phyloP scores from a whole-genome alignment of 2,888 invertebrate genomes.

The Drosophila limbata region DNA sequence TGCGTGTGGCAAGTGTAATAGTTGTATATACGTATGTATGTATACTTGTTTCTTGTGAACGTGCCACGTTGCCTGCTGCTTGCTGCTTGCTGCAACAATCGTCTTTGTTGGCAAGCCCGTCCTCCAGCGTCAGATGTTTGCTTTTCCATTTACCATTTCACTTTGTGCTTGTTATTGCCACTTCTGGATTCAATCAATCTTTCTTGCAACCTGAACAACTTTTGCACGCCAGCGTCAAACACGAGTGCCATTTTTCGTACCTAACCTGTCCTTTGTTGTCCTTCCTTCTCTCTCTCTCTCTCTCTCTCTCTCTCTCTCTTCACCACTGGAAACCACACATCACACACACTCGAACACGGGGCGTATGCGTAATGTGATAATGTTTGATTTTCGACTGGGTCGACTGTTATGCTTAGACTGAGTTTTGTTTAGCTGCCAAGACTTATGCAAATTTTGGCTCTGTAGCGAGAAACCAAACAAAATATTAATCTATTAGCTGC shows the following conservation, averaged over 20 bases:
- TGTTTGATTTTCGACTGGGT: conserved; percentile 53
- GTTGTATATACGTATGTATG: conserved; percentile 41
- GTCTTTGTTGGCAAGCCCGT: conserved; percentile 5
- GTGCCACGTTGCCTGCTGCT: conserved; percentile 42
- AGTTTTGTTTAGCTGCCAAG: neutral
- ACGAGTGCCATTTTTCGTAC: conserved; percentile 47
- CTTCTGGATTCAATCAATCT: conserved; percentile 80
- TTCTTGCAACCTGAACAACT: conserved; percentile 58
- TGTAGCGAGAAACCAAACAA: conserved; percentile 48
- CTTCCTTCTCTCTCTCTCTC: neutral
- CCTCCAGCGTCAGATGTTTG: conserved; percentile 57
- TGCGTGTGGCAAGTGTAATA: conserved; percentile 67
- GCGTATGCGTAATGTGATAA: conserved; percentile 61
- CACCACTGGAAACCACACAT: conserved; percentile 18
- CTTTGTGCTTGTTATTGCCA: conserved; percentile 78
- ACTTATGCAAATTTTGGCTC: conserved; percentile 22
- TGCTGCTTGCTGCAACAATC: conserved; percentile 16
- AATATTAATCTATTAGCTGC: conserved; percentile 78
- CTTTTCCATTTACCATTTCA: conserved; percentile 76
- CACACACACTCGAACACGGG: conserved; percentile 21
- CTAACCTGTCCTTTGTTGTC: conserved; percentile 1
- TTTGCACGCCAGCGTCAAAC: conserved; percentile 50
- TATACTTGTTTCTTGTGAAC: conserved; percentile 45
- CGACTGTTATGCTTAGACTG: conserved; percentile 5
- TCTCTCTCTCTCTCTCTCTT: conserved; percentile 1